Evolutionary conservation across 2,113 vertebrate species (phyloP).

Genomic region (Thunnus maccoyii): DNA sequence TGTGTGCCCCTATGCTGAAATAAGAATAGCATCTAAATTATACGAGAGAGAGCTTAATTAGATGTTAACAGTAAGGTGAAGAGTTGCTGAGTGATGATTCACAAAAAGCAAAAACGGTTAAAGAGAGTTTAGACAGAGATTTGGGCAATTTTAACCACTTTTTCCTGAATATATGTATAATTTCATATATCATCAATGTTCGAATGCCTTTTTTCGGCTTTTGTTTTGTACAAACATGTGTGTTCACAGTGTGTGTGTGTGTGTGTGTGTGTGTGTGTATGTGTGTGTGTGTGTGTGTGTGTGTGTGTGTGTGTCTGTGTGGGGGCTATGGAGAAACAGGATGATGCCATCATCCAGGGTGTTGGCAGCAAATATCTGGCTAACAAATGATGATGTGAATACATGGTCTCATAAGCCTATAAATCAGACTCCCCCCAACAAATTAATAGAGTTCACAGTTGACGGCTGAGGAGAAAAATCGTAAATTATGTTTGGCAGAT

Average conservation of each 20-base stretch:
- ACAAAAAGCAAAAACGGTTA: background rate
- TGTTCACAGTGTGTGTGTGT: conserved; percentile 19
- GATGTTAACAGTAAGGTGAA: conserved; percentile 54
- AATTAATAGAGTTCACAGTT: conserved; percentile 80
- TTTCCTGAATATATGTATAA: background rate
- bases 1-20: conserved; percentile 37
- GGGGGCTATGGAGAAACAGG: conserved; percentile 33
- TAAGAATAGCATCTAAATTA: conserved; percentile 71
- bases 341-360: conserved; percentile 65
- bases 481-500: conserved; percentile 70
- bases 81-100: conserved; percentile 31
- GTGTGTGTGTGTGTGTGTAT: conserved; percentile 19
- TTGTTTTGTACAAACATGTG: background rate
- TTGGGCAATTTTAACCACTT: background rate
- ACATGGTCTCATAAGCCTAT: conserved; percentile 73
- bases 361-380: conserved; percentile 78
- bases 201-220: background rate
- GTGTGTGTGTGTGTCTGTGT: background rate
- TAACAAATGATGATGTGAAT: conserved; percentile 80
- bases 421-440: conserved; percentile 74
- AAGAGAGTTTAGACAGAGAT: background rate
- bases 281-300: conserved; percentile 22
- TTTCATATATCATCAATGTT: conserved; percentile 1
- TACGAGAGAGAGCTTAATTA: conserved; percentile 50
- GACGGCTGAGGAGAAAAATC: conserved; percentile 63